Base-by-base conservation (phyloP, 2,113 vertebrate genomes). In the Xenopus borealis region DNA sequence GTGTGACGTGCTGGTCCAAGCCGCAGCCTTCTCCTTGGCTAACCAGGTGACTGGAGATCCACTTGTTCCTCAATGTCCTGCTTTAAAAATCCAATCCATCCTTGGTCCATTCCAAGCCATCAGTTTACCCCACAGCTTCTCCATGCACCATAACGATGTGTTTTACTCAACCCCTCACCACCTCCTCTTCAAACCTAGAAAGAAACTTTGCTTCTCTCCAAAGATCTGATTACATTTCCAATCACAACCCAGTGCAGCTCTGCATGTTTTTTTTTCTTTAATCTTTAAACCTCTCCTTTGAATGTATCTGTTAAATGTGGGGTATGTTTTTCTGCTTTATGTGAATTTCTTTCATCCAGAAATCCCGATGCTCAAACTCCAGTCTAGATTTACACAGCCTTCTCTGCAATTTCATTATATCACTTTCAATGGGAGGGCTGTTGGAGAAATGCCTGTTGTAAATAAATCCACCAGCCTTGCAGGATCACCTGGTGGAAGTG, bases 241-340 rank as follows among this genome's bases (percentile, higher is more conserved):
- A 90, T 94, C 95, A 96, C 94, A 97, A 88, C 88, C 91, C 94
- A 91, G 93, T 96, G 94, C 94, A 93, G 93, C 93, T 91, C 93
- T 95, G 94, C 93, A 93, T 93, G 93, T 84, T 87, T 85, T 86
- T 85, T 64, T 14, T 65, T 53, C 13, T 47, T 14, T 50, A 17
- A 8, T 50, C 47, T 16, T 16, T 16, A 50, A 12, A 3, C 47
- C 47, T 50, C 13, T 16, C 14, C 93, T 91, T 92, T 95, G 94
- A 93, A 93, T 93, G 93, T 84, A 86, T 85, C 86, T 84, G 30
- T n/a, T 63, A n/a, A 17, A 45, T 13, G 1, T 27, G 23, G 23
- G 23, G 23, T 59, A 14, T 3, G 3, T 62, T 63, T n/a, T 45
- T 65, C 33, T 16, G 8, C 52, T 10, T 45, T 75, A 18, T 62